Evolutionary conservation across 2,113 vertebrate species (phyloP).

Genomic region (Nesospiza acunhae): DNA sequence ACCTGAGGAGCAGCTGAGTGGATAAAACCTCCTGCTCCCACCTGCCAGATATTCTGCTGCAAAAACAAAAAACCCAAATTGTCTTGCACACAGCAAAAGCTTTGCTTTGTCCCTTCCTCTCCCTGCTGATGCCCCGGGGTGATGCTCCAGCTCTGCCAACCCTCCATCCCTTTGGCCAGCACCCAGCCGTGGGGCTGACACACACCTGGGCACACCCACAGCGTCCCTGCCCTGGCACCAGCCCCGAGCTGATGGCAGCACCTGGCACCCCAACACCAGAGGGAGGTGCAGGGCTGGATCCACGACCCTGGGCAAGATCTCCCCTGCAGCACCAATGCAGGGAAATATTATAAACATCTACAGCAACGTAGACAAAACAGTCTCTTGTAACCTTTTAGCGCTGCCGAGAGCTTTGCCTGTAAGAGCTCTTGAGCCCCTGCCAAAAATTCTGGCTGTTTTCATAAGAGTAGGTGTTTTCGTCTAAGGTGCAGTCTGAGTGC

Average conservation of each 20-base stretch:
- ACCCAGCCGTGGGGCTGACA: background rate
- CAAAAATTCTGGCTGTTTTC: slow-evolving; percentile 70
- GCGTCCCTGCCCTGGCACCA: background rate
- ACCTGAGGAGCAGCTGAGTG: background rate
- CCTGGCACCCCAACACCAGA: rapidly evolving
- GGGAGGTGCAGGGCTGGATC: background rate
- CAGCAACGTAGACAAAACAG: slow-evolving; percentile 76
- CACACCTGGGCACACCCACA: background rate
- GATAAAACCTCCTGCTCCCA: background rate
- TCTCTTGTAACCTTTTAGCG: slow-evolving; percentile 63
- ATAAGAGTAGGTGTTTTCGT: slow-evolving; percentile 72
- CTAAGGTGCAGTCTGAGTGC: slow-evolving; percentile 73
- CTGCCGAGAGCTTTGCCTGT: slow-evolving; percentile 64
- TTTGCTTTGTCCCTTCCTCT: background rate
- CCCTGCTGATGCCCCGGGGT: background rate
- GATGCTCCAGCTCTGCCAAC: background rate
- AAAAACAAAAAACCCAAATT: background rate
- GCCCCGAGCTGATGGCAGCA: rapidly evolving
- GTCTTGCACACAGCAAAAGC: background rate
- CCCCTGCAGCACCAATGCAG: background rate
- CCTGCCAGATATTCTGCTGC: background rate
- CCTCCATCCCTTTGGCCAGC: background rate
- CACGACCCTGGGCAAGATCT: background rate
- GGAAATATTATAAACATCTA: slow-evolving; percentile 67
- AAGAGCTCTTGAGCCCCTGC: slow-evolving; percentile 58